Conservation (phyloP, 2,113 vertebrate species). For the Centrocercus urophasianus region DNA sequence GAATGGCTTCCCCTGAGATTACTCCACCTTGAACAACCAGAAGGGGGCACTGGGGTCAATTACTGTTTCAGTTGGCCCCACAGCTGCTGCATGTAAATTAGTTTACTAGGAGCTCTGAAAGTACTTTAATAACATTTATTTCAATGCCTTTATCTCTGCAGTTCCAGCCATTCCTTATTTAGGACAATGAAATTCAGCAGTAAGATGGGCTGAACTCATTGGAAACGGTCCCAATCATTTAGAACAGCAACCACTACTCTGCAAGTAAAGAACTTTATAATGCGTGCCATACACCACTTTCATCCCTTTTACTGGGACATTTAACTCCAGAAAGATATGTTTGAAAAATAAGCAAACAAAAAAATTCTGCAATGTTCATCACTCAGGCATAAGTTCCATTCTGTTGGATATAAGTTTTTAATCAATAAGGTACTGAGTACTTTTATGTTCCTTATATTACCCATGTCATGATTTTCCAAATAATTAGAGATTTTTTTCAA, state of each 20-base stretch:
- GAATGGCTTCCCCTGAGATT: slow-evolving; percentile 70
- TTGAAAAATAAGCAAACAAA: background rate
- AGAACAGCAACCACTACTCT: background rate
- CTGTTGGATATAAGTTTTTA: background rate
- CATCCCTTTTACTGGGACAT: background rate
- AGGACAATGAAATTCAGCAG: slow-evolving; percentile 22
- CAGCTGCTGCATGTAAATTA: slow-evolving; percentile 76
- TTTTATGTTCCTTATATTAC: background rate
- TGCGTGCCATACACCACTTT: background rate
- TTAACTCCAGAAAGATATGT: background rate
- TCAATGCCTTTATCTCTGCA: slow-evolving; percentile 57
- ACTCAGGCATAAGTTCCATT: background rate
- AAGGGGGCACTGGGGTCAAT: slow-evolving; percentile 72
- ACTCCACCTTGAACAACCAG: slow-evolving; percentile 75
- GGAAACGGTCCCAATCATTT: background rate
- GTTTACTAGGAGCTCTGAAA: slow-evolving; percentile 53
- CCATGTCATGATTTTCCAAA: background rate
- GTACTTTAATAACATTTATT: slow-evolving; percentile 47
- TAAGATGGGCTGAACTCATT: background rate
- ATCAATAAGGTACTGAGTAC: background rate
- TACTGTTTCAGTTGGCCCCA: slow-evolving; percentile 69
- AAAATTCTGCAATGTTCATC: background rate
- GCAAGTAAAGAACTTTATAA: background rate
- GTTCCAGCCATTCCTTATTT: slow-evolving; percentile 38
- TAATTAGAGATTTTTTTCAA: background rate